Evolutionary conservation across 2,888 invertebrate species (phyloP).

Genomic region (Campoplex nolae): DNA sequence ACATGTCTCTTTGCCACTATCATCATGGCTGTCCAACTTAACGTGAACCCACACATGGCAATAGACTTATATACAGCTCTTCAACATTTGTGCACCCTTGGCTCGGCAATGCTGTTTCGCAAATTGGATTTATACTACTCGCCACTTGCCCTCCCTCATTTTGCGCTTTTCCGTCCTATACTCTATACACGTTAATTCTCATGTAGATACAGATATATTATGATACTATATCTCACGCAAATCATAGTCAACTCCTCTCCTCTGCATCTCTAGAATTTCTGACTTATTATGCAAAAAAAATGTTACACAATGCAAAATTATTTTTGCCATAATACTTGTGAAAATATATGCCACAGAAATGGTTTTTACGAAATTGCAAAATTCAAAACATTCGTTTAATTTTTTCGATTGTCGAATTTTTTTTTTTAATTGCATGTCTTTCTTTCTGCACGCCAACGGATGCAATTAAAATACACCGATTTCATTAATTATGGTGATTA

Average conservation of each 20-base stretch:
- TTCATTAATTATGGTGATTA: background rate
- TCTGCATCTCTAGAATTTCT: background rate
- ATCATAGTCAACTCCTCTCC: background rate
- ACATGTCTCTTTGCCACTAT: constrained; percentile 11
- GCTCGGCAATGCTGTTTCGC: constrained; percentile 48
- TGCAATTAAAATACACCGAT: background rate
- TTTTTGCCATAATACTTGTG: background rate
- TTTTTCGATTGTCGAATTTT: no score
- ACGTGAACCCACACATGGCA: background rate
- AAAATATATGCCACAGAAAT: background rate
- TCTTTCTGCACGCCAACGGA: background rate
- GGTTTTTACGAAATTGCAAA: background rate
- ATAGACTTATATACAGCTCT: background rate
- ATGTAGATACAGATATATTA: background rate
- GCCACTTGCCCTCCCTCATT: constrained; percentile 73
- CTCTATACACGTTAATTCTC: constrained; percentile 31
- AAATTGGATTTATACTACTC: constrained; percentile 80
- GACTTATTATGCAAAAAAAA: background rate
- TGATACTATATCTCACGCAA: background rate
- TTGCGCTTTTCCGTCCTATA: constrained; percentile 42
- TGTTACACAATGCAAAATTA: background rate
- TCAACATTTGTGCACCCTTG: constrained; percentile 69
- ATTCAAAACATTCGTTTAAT: background rate
- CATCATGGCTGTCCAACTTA: constrained; percentile 42
- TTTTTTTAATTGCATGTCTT: no score